phyloP scores from a whole-genome alignment of 2,888 invertebrate species.

The Rotaria sp. region DNA sequence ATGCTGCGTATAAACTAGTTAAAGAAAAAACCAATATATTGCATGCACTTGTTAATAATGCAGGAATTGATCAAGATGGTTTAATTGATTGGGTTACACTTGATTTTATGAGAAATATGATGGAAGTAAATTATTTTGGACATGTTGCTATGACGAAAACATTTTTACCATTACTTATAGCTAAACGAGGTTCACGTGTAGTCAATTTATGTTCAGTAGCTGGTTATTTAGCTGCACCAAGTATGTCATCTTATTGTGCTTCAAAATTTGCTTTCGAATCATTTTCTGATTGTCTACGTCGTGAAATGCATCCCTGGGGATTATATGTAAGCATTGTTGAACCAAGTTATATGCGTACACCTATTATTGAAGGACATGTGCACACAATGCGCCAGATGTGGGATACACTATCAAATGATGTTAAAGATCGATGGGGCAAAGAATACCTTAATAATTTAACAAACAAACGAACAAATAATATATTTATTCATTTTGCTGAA shows the following conservation, averaged over 20 bases:
- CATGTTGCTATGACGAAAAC: slow-evolving; percentile 5
- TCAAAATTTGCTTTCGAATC: neutral
- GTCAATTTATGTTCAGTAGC: neutral
- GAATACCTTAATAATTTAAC: neutral
- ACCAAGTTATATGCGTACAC: neutral
- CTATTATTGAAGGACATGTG: neutral
- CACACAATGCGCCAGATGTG: neutral
- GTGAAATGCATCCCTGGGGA: neutral
- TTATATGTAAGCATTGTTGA: neutral
- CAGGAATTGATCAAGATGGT: neutral
- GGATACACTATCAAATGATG: neutral
- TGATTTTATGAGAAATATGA: neutral
- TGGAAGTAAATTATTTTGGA: slow-evolving; percentile 11
- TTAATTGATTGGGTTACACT: neutral
- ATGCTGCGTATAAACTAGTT: neutral
- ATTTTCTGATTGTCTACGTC: slow-evolving; percentile 19
- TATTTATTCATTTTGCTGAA: neutral
- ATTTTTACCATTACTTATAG: neutral
- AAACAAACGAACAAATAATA: neutral
- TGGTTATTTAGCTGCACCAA: neutral
- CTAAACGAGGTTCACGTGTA: neutral
- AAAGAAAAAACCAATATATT: neutral
- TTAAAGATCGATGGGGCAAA: slow-evolving; percentile 2
- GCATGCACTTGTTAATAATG: slow-evolving; percentile 28
- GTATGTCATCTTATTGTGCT: slow-evolving; percentile 6